These are phyloP conservation scores for Lepidurus couesii DNA, from an alignment of 1,140 invertebrate genomes.

Conservation along the genomic window DNA sequence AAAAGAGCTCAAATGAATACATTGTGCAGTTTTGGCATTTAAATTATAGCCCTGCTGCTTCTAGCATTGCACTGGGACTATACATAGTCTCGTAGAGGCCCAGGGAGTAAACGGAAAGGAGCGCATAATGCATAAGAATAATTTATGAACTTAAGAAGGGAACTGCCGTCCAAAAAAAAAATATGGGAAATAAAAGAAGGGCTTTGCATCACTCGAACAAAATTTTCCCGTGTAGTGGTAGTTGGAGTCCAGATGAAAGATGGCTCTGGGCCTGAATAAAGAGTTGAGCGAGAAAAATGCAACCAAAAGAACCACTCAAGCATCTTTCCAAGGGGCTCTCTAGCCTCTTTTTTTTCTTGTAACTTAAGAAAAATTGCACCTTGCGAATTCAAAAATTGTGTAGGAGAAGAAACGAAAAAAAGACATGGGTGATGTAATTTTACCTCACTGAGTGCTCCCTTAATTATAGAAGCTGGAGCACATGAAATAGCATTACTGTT, in stretches of 20 bases:
- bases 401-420: background rate
- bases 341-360: background rate
- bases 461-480: no score
- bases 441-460: no score
- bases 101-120: slow-evolving; percentile 3
- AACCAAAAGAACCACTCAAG: background rate
- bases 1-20: background rate
- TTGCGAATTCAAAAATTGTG: background rate
- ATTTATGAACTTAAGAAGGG: background rate
- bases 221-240: background rate
- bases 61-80: background rate
- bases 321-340: background rate
- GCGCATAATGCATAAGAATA: background rate
- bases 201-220: background rate
- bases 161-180: background rate
- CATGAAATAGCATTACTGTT: no score
- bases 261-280: background rate
- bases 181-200: background rate
- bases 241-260: background rate
- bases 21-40: background rate
- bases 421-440: background rate
- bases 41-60: background rate
- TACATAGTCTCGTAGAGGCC: background rate
- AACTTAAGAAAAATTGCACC: background rate
- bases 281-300: background rate